Evolutionary conservation across 2,113 vertebrate species (phyloP).

Genomic region (Quiscalus mexicanus): DNA sequence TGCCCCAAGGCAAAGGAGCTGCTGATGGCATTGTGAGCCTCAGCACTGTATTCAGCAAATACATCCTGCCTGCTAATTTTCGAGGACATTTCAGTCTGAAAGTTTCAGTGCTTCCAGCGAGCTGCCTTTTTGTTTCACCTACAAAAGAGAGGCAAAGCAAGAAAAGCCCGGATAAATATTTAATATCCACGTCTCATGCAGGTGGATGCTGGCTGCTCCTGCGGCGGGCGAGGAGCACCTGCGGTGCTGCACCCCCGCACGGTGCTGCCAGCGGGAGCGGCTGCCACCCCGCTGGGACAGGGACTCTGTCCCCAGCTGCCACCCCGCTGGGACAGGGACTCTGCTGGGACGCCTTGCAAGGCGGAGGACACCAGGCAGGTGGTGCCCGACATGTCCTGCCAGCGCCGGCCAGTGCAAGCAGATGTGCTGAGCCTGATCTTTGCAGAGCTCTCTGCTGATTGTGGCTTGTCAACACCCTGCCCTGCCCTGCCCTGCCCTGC

Average conservation of each 20-base stretch:
- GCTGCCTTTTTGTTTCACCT: neutral
- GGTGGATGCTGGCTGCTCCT: neutral
- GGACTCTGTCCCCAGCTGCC: neutral
- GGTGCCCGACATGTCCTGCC: fast-evolving
- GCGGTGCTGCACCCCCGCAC: fast-evolving
- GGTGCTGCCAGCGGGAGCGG: fast-evolving
- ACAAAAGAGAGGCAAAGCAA: neutral
- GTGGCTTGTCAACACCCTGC: neutral
- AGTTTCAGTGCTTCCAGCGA: neutral
- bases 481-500: fast-evolving
- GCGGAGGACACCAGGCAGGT: neutral
- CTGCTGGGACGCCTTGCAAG: fast-evolving
- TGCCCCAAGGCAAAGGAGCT: neutral
- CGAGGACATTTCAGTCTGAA: neutral
- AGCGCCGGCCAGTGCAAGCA: fast-evolving
- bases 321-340: fast-evolving
- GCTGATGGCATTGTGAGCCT: neutral
- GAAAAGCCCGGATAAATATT: neutral
- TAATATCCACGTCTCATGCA: fast-evolving
- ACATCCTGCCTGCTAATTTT: neutral
- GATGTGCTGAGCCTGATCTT: neutral
- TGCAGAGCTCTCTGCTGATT: neutral
- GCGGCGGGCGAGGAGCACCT: fast-evolving
- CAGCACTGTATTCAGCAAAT: neutral
- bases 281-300: fast-evolving